phyloP scores from a whole-genome alignment of 2,888 invertebrate species.

The Ommatoiulus sabulosus region DNA sequence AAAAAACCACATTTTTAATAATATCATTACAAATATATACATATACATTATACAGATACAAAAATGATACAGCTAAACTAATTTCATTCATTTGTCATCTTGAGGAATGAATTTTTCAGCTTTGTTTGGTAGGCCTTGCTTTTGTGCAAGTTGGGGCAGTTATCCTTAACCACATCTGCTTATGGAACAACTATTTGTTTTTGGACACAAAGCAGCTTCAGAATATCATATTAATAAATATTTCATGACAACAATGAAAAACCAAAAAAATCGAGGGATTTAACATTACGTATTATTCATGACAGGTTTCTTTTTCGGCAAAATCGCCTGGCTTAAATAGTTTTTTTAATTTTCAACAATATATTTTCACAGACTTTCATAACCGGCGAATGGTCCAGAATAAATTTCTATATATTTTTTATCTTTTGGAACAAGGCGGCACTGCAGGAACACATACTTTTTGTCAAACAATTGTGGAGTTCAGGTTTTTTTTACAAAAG shows the following conservation, averaged over 20 bases:
- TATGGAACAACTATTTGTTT: neutral
- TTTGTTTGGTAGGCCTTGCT: neutral
- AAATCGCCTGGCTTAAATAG: neutral
- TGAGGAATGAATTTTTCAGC: neutral
- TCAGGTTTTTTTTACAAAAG: too few species aligned
- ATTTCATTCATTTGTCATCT: neutral
- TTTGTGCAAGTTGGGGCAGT: neutral
- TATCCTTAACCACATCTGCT: neutral
- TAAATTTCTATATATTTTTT: neutral
- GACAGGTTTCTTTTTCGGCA: neutral
- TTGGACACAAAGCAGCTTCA: neutral
- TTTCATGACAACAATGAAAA: neutral
- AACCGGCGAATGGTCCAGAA: neutral
- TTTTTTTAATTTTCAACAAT: neutral
- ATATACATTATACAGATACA: neutral
- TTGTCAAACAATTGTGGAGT: neutral
- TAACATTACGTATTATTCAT: neutral
- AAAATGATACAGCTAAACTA: neutral
- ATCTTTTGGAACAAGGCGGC: neutral
- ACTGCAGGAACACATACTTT: neutral
- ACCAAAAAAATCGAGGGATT: neutral
- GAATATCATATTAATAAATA: neutral
- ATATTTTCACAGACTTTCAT: neutral
- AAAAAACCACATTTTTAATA: neutral
- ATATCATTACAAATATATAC: slow-evolving; percentile 14